Conservation (phyloP, 2,888 invertebrate genomes). For the Drosophila limbata region DNA sequence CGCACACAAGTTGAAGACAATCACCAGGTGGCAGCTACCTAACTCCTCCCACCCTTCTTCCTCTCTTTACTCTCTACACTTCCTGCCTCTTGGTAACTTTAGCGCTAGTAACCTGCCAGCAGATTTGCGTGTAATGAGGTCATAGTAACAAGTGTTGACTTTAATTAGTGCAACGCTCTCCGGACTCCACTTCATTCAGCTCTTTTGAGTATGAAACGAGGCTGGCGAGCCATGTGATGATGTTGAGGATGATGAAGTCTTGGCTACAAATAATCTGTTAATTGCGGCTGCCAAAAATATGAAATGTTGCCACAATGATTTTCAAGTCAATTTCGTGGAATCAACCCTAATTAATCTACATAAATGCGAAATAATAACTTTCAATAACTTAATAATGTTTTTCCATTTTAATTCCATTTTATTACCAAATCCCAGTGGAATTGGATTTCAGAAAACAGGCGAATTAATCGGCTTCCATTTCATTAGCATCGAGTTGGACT, state of each 20-base stretch:
- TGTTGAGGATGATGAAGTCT: slow-evolving; percentile 34
- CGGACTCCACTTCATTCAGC: slow-evolving; percentile 10
- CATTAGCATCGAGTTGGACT: slow-evolving; percentile 30
- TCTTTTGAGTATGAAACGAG: slow-evolving; percentile 48
- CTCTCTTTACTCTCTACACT: not conserved
- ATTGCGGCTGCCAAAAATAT: slow-evolving; percentile 43
- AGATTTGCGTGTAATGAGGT: slow-evolving; percentile 79
- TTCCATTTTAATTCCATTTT: slow-evolving; percentile 2
- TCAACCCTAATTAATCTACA: slow-evolving; percentile 3
- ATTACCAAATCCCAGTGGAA: slow-evolving; percentile 5
- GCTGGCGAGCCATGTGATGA: slow-evolving; percentile 53
- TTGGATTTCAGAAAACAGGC: slow-evolving; percentile 7
- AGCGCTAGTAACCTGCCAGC: slow-evolving; percentile 44
- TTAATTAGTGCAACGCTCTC: slow-evolving; percentile 67
- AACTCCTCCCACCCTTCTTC: too few relatives aligned
- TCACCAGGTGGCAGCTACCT: slow-evolving; percentile 57
- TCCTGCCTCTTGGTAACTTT: slow-evolving; percentile 36
- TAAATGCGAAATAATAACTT: slow-evolving; percentile 6
- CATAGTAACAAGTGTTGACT: slow-evolving; percentile 78
- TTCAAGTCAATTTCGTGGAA: not conserved
- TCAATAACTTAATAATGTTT: slow-evolving; percentile 4
- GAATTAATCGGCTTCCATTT: slow-evolving; percentile 27
- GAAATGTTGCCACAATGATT: slow-evolving; percentile 3
- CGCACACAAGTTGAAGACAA: slow-evolving; percentile 60
- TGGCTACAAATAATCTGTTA: slow-evolving; percentile 66